These are phyloP conservation scores for Buceros bicornis DNA, from an alignment of 2,797 vertebrate genomes.

Conservation along the genomic window DNA sequence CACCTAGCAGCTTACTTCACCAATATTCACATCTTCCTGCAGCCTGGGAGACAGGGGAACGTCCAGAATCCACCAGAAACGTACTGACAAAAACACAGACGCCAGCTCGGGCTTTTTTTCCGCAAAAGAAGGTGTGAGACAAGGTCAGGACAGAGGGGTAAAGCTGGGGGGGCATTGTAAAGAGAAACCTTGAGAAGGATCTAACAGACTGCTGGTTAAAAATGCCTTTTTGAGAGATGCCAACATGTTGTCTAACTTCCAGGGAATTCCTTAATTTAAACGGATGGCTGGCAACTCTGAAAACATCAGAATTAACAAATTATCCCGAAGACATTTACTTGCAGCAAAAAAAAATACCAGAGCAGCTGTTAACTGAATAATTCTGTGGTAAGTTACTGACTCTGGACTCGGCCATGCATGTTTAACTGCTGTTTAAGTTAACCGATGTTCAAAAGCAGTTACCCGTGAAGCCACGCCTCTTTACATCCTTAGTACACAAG, in stretches of 20 bases:
- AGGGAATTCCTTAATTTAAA: rapidly evolving
- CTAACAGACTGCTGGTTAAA: neutral
- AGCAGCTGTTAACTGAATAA: neutral
- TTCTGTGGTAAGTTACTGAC: neutral
- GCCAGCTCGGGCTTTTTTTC: rapidly evolving
- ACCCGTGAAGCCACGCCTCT: neutral
- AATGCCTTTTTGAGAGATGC: neutral
- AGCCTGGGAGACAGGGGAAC: neutral
- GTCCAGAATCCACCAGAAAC: neutral
- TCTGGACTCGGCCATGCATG: neutral
- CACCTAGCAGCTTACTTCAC: neutral
- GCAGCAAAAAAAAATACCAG: rapidly evolving
- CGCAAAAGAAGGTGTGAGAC: neutral
- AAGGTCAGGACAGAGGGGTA: rapidly evolving
- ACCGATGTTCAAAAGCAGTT: neutral
- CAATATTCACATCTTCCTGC: neutral
- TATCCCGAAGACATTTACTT: rapidly evolving
- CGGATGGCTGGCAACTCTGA: neutral
- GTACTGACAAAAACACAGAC: rapidly evolving
- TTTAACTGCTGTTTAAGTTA: neutral
- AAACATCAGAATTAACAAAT: neutral
- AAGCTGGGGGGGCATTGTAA: neutral
- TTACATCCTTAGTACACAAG: rapidly evolving
- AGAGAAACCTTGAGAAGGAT: neutral
- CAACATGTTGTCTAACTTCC: neutral